phyloP scores from a whole-genome alignment of 2,888 invertebrate genomes.

The Gasteruption jaculator region DNA sequence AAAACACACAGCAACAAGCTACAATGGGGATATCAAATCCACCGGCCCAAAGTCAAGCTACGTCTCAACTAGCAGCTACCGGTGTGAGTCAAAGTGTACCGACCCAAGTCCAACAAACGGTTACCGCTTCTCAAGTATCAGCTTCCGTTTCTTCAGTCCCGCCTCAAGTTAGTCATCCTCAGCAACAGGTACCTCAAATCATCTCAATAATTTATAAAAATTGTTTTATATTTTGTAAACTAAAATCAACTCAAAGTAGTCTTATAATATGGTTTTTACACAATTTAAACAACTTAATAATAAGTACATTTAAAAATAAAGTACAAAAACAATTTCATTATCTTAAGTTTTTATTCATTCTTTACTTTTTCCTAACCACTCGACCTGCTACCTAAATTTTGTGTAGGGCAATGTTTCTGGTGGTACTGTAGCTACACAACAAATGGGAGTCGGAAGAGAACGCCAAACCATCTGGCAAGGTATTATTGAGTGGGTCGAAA shows the following conservation, averaged over 20 bases:
- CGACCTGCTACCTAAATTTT: no score
- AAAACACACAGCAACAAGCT: constrained; percentile 34
- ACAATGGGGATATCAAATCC: constrained; percentile 46
- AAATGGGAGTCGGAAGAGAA: constrained; percentile 52
- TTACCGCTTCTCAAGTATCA: constrained; percentile 39
- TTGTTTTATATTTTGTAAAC: no score
- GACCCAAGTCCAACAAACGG: constrained; percentile 44
- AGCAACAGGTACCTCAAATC: constrained; percentile 41
- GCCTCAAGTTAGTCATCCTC: constrained; percentile 38
- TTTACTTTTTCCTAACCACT: no score
- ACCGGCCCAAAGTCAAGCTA: constrained; percentile 36
- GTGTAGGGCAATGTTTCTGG: constrained; percentile 36
- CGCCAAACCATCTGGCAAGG: constrained; percentile 73
- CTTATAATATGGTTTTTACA: no score
- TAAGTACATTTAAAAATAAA: no score
- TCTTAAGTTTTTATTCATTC: no score
- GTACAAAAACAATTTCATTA: no score
- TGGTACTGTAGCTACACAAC: constrained; percentile 41
- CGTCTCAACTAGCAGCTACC: constrained; percentile 40
- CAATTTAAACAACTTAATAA: no score
- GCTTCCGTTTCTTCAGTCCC: constrained; percentile 35
- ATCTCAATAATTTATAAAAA: no score
- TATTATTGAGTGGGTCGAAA: constrained; percentile 89
- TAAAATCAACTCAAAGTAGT: background rate
- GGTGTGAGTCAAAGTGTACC: constrained; percentile 42